These are phyloP conservation scores for Euplagia quadripunctaria DNA, from an alignment of 2,888 invertebrate species.

Conservation along the genomic window DNA sequence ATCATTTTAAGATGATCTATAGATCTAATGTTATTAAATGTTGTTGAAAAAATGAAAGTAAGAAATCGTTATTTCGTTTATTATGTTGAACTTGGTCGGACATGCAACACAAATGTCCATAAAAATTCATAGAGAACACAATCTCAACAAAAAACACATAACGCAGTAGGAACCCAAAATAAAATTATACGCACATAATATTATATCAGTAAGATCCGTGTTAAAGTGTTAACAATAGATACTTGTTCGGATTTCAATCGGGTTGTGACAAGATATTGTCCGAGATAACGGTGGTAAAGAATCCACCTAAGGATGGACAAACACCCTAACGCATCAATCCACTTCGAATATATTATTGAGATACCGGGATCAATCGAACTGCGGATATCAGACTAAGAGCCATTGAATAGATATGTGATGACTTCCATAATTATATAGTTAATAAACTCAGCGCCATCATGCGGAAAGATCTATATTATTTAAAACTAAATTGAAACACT, in stretches of 20 bases:
- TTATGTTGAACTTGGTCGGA: background rate
- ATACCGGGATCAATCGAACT: background rate
- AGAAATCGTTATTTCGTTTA: background rate
- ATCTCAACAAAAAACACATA: conserved; percentile 48
- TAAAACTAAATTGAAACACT: background rate
- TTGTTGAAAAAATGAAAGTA: background rate
- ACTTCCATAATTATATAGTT: background rate
- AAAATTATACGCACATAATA: conserved; percentile 67
- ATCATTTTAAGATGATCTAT: too few species aligned
- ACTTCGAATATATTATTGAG: background rate
- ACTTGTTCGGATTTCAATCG: conserved; percentile 59
- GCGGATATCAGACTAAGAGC: background rate
- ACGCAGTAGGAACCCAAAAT: conserved; percentile 69
- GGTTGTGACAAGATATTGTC: conserved; percentile 51
- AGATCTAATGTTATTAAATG: too few species aligned
- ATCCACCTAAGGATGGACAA: conserved; percentile 2
- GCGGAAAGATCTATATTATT: background rate
- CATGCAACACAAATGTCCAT: conserved; percentile 6
- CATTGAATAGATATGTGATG: background rate
- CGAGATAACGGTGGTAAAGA: conserved; percentile 45
- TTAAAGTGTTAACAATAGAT: conserved; percentile 77
- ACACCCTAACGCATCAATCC: background rate
- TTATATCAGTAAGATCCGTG: conserved; percentile 70
- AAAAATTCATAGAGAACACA: conserved; percentile 40
- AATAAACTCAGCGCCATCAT: background rate